Evolutionary conservation across 2,797 vertebrate genomes (phyloP).

Genomic region (Mus caroli): DNA sequence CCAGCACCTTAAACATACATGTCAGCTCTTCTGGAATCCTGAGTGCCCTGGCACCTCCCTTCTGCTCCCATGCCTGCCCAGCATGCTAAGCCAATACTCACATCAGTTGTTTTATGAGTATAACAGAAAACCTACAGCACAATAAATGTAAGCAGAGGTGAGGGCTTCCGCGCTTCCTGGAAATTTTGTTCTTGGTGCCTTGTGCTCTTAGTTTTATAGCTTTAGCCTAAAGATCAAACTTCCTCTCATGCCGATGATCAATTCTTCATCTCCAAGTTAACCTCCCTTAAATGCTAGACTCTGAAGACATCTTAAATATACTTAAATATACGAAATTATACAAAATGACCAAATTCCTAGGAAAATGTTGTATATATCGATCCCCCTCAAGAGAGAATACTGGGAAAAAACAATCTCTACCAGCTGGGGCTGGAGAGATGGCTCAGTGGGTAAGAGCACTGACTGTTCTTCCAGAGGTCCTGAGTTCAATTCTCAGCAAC

Average conservation of each 20-base stretch:
- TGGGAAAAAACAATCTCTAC: not conserved
- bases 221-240: slow-evolving; percentile 3
- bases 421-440: not conserved
- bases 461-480: no score
- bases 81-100: not conserved
- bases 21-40: not conserved
- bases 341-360: slow-evolving; percentile 24
- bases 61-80: not conserved
- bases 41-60: not conserved
- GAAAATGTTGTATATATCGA: not conserved
- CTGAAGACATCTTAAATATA: not conserved
- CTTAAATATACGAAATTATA: not conserved
- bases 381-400: not conserved
- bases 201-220: not conserved
- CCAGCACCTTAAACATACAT: not conserved
- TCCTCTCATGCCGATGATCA: not conserved
- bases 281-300: slow-evolving; percentile 21
- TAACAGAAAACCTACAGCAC: not conserved
- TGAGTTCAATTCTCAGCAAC: no score
- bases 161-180: not conserved
- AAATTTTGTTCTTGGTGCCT: slow-evolving; percentile 16
- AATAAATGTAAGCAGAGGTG: not conserved
- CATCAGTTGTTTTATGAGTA: not conserved
- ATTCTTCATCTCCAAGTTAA: slow-evolving; percentile 9
- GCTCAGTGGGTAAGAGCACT: no score